Evolutionary conservation across 2,888 invertebrate species (phyloP).

Genomic region (Lutraria lutraria): DNA sequence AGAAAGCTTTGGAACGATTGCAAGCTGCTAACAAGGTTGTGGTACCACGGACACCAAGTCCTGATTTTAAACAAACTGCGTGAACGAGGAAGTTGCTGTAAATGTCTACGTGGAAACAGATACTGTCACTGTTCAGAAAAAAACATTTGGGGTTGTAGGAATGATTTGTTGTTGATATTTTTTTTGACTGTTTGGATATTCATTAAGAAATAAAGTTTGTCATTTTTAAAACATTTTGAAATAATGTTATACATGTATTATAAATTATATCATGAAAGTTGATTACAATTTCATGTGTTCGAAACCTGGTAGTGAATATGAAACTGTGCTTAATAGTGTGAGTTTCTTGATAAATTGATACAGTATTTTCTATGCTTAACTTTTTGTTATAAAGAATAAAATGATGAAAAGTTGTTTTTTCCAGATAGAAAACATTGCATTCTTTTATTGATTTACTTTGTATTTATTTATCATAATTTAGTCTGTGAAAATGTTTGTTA

Average conservation of each 20-base stretch:
- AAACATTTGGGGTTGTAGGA: not conserved
- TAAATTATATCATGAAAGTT: not conserved
- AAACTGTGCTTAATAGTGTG: not conserved
- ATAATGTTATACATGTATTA: not conserved
- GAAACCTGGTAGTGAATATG: not conserved
- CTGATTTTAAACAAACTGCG: constrained; percentile 43
- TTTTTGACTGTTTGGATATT: not conserved
- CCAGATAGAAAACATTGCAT: too few relatives aligned
- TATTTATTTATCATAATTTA: too few relatives aligned
- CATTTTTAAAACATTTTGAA: not conserved
- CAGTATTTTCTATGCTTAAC: too few relatives aligned
- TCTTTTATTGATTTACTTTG: too few relatives aligned
- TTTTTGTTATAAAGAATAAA: too few relatives aligned
- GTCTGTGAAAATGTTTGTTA: too few relatives aligned
- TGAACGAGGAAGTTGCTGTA: constrained; percentile 36
- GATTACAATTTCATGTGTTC: constrained; percentile 9
- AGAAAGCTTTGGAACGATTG: constrained; percentile 74
- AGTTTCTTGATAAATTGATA: not conserved
- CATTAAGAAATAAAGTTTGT: not conserved
- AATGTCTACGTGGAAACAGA: constrained; percentile 43
- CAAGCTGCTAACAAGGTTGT: constrained; percentile 48
- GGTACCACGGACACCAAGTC: constrained; percentile 57
- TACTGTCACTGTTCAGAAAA: too few relatives aligned
- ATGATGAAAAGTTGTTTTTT: too few relatives aligned
- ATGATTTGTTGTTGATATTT: not conserved